Conservation (phyloP, 2,888 invertebrate species). For the Pinctada fucata region DNA sequence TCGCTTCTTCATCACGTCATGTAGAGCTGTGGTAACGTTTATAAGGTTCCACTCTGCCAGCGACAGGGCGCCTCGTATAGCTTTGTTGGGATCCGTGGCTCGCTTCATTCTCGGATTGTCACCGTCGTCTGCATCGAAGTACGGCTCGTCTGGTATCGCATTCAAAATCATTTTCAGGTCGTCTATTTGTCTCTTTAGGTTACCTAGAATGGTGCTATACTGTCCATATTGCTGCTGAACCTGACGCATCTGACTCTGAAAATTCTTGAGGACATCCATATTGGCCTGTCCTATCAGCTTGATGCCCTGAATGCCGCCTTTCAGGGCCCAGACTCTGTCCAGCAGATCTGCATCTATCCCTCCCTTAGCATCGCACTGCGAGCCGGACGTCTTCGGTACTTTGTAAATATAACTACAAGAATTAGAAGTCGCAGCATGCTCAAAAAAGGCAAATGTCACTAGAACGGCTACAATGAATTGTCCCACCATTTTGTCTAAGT, state of each 20-base stretch:
- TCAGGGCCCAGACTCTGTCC: conserved; percentile 20
- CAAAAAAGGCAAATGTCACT: not conserved
- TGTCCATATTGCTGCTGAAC: conserved; percentile 27
- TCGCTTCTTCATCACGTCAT: conserved; percentile 11
- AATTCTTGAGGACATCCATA: conserved; percentile 15
- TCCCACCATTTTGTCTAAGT: not conserved
- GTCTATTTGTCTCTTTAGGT: conserved; percentile 20
- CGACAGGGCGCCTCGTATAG: conserved; percentile 15
- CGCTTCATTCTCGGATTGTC: not conserved
- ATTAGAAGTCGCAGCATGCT: not conserved
- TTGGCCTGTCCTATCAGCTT: conserved; percentile 23
- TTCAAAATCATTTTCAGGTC: conserved; percentile 15
- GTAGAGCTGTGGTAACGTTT: conserved; percentile 16
- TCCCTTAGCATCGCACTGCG: conserved; percentile 27
- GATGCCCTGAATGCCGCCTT: conserved; percentile 30
- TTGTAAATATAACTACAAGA: conserved; percentile 21
- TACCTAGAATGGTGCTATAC: conserved; percentile 2
- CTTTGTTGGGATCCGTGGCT: conserved; percentile 7
- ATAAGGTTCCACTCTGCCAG: conserved; percentile 23
- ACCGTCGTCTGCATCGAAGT: not conserved
- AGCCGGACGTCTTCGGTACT: conserved; percentile 3
- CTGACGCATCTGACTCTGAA: conserved; percentile 20
- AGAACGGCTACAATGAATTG: not conserved
- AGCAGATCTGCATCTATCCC: conserved; percentile 27
- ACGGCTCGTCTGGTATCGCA: conserved; percentile 11